These are phyloP conservation scores for Odobenus rosmarus DNA, from an alignment of 2,113 vertebrate genomes.

Conservation along the genomic window DNA sequence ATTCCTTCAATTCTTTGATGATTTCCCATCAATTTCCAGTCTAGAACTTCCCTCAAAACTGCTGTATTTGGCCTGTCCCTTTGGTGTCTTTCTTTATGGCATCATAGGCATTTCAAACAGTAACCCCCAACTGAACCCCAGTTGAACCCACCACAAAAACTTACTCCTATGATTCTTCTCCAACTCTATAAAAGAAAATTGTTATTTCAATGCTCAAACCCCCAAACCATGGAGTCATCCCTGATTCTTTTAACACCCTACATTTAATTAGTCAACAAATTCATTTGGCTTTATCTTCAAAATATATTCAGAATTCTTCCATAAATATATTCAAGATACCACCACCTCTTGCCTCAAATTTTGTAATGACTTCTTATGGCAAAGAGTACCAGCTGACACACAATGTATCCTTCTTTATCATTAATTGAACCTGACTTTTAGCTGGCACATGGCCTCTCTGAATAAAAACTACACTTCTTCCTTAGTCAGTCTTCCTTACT, in stretches of 20 bases:
- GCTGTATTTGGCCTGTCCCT: neutral
- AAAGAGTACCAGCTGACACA: neutral
- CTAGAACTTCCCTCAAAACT: neutral
- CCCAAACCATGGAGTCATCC: neutral
- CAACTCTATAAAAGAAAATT: neutral
- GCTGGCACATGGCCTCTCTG: neutral
- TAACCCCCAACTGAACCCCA: neutral
- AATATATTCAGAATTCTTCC: neutral
- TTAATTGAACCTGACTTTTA: neutral
- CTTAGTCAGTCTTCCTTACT: neutral
- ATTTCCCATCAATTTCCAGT: neutral
- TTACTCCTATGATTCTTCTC: neutral
- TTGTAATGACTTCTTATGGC: neutral
- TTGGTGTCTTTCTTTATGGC: neutral
- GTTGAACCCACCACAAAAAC: neutral
- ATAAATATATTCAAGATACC: neutral
- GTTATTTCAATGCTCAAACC: neutral
- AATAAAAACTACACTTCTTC: neutral
- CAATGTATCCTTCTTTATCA: neutral
- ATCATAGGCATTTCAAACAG: neutral
- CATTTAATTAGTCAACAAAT: neutral
- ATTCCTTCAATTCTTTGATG: neutral
- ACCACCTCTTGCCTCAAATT: neutral
- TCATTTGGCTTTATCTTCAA: neutral
- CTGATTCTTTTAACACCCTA: neutral